Conservation (phyloP, 2,888 invertebrate species). For the Sympetrum striolatum region DNA sequence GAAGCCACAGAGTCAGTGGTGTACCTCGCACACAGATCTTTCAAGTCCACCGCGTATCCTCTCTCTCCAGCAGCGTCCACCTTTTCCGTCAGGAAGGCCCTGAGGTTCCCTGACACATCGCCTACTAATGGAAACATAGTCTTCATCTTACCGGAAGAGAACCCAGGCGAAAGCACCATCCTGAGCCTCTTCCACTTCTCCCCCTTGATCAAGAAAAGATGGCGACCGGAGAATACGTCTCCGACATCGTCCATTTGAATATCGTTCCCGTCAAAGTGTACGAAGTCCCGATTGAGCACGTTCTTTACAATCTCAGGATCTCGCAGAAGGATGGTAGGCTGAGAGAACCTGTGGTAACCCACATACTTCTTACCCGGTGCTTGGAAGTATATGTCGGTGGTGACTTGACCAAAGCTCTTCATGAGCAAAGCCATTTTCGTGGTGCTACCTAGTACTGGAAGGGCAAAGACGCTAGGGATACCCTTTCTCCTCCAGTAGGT, state of each 20-base stretch:
- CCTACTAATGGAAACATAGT: conserved; percentile 69
- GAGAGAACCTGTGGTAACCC: conserved; percentile 49
- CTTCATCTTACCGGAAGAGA: conserved; percentile 72
- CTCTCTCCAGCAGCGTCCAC: conserved; percentile 14
- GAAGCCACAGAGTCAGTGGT: conserved; percentile 45
- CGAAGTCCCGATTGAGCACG: conserved; percentile 69
- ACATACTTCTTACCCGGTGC: conserved; percentile 17
- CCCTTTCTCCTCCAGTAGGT: not conserved
- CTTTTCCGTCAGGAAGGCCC: not conserved
- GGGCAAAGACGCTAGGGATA: not conserved
- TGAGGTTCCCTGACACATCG: conserved; percentile 62
- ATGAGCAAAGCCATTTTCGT: not conserved
- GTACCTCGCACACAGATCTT: conserved; percentile 45
- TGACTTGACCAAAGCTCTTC: not conserved
- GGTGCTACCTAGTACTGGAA: not conserved
- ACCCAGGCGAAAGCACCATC: conserved; percentile 70
- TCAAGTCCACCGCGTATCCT: conserved; percentile 19
- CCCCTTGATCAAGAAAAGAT: conserved; percentile 65
- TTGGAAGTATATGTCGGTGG: not conserved
- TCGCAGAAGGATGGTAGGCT: conserved; percentile 68
- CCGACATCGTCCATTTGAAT: conserved; percentile 67
- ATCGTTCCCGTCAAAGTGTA: conserved; percentile 71
- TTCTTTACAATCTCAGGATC: conserved; percentile 67
- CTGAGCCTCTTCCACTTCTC: conserved; percentile 70
- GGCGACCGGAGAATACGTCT: conserved; percentile 61